Evolutionary conservation across 2,113 vertebrate species (phyloP).

Genomic region (Eublepharis macularius): DNA sequence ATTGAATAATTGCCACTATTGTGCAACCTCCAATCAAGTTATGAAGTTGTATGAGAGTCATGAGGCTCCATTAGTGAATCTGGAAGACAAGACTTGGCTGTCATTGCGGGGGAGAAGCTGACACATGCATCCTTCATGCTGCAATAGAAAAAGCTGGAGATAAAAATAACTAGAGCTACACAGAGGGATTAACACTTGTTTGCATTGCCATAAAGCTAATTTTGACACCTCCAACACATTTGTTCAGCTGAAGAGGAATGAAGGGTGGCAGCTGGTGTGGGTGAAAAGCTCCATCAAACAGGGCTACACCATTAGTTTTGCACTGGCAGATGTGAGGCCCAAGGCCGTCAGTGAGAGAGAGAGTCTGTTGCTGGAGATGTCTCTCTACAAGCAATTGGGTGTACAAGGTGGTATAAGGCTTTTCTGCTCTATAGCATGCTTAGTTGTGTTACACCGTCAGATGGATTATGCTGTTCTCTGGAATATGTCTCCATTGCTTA

Average conservation of each 20-base stretch:
- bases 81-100: slow-evolving; percentile 27
- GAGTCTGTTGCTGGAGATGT: not conserved
- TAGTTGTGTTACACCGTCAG: not conserved
- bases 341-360: not conserved
- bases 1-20: slow-evolving; percentile 20
- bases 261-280: not conserved
- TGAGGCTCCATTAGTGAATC: slow-evolving; percentile 26
- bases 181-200: not conserved
- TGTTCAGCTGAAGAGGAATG: slow-evolving; percentile 16
- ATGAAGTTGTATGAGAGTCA: not conserved
- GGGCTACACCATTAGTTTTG: not conserved
- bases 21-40: not conserved
- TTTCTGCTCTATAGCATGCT: not conserved
- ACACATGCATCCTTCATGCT: slow-evolving; percentile 1
- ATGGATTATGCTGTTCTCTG: not conserved
- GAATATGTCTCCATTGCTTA: not conserved
- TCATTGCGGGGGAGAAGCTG: slow-evolving; percentile 17
- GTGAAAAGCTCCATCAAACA: slow-evolving; percentile 3
- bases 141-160: slow-evolving; percentile 35
- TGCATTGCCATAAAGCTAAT: slow-evolving; percentile 14
- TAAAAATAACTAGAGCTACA: slow-evolving; percentile 23
- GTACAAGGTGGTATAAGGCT: not conserved
- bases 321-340: not conserved
- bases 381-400: not conserved
- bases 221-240: slow-evolving; percentile 13